phyloP scores from a whole-genome alignment of 2,113 vertebrate species.

The Orcinus orca region DNA sequence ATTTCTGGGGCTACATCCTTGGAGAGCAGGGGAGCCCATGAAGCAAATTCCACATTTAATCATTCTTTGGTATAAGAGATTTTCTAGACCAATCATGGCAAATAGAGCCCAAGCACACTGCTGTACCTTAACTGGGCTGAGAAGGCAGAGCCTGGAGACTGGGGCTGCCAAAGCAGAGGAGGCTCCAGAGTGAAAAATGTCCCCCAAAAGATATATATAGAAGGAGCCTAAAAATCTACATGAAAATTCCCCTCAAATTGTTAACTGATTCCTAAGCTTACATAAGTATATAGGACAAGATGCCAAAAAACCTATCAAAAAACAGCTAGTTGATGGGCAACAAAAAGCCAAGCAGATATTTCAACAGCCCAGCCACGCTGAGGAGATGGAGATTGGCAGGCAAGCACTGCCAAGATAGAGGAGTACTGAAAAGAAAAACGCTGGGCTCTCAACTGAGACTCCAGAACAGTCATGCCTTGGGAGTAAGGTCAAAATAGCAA shows the following conservation, averaged over 20 bases:
- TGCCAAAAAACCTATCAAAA: background rate
- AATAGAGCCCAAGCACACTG: background rate
- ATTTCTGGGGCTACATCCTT: background rate
- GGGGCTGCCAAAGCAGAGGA: background rate
- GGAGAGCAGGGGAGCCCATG: background rate
- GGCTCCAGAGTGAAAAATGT: background rate
- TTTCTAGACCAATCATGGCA: background rate
- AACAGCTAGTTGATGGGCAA: background rate
- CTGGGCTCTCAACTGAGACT: background rate
- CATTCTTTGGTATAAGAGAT: background rate
- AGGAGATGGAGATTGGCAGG: background rate
- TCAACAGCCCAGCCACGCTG: background rate
- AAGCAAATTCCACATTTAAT: background rate
- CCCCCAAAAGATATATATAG: background rate
- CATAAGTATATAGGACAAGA: background rate
- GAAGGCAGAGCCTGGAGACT: background rate
- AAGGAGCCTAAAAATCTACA: background rate
- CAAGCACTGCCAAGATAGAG: background rate
- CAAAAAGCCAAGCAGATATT: background rate
- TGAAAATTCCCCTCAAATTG: background rate
- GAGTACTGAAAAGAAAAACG: background rate
- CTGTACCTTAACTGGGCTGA: background rate
- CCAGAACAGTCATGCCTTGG: background rate
- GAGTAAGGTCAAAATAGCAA: background rate
- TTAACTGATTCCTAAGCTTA: background rate